Conservation (phyloP, 2,797 vertebrate genomes). For the Sebastes taczanowskii region DNA sequence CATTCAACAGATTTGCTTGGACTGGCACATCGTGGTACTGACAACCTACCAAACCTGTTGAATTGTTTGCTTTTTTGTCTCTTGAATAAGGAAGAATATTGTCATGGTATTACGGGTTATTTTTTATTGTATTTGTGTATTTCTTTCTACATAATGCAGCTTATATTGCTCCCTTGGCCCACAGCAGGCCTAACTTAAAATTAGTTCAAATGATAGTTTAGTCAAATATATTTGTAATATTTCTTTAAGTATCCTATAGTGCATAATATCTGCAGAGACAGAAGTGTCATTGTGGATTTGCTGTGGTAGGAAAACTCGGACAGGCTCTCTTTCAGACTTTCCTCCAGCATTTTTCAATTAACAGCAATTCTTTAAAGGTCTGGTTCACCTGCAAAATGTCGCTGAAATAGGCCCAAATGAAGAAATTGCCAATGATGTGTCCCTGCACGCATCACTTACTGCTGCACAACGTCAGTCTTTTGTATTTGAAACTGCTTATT, state of each 20-base stretch:
- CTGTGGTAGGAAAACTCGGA: background rate
- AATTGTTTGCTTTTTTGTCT: background rate
- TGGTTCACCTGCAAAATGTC: slow-evolving; percentile 1
- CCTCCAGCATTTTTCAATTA: background rate
- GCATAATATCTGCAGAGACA: background rate
- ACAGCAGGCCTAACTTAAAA: background rate
- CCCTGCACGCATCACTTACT: background rate
- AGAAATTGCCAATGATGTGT: background rate
- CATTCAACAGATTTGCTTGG: slow-evolving; percentile 44
- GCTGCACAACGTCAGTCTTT: background rate
- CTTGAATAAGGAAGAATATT: background rate
- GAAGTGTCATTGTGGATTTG: background rate
- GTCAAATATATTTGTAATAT: background rate
- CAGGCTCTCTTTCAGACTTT: background rate
- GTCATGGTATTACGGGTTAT: background rate
- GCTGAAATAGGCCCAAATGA: background rate
- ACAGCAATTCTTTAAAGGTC: background rate
- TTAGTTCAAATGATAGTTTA: background rate
- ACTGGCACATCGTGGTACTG: slow-evolving; percentile 20
- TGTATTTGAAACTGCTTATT: background rate
- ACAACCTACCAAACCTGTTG: slow-evolving; percentile 44
- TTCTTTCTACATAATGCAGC: background rate
- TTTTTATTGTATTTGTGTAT: background rate
- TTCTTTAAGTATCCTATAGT: background rate
- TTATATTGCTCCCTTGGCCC: background rate